Conservation (phyloP, 2,113 vertebrate genomes). For the Microcebus griseorufus region DNA sequence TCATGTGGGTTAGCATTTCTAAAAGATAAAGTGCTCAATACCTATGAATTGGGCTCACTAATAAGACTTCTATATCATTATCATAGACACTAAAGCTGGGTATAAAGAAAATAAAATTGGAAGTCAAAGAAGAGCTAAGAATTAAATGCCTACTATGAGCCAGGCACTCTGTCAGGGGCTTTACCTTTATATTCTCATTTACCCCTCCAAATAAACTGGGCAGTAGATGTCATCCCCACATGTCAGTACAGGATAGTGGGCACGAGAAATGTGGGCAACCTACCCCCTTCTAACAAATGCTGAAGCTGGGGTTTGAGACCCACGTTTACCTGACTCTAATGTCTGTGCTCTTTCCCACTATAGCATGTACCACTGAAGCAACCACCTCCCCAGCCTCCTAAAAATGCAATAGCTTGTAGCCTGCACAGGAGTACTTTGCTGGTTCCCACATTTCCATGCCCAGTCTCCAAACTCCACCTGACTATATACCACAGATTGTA, state of each 20-base stretch:
- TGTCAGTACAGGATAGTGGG: neutral
- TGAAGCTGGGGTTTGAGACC: neutral
- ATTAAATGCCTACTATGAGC: neutral
- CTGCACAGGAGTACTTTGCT: neutral
- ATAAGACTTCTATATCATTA: neutral
- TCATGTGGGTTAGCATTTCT: neutral
- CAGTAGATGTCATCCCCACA: neutral
- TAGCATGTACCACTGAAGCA: neutral
- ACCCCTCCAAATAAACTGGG: conserved; percentile 4
- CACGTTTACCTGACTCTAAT: neutral
- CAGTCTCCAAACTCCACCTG: neutral
- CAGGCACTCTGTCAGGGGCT: neutral
- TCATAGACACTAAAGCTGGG: neutral
- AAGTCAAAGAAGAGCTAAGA: neutral
- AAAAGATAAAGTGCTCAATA: neutral
- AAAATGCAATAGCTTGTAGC: neutral
- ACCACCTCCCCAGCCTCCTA: neutral
- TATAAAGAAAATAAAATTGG: conserved; percentile 23
- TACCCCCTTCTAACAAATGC: neutral
- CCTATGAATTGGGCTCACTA: neutral
- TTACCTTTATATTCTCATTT: neutral
- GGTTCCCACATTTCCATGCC: neutral
- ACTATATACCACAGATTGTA: neutral
- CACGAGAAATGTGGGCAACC: neutral
- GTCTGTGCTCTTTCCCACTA: neutral